Evolutionary conservation across 1,140 invertebrate genomes (phyloP).

Genomic region (Atta colombica): DNA sequence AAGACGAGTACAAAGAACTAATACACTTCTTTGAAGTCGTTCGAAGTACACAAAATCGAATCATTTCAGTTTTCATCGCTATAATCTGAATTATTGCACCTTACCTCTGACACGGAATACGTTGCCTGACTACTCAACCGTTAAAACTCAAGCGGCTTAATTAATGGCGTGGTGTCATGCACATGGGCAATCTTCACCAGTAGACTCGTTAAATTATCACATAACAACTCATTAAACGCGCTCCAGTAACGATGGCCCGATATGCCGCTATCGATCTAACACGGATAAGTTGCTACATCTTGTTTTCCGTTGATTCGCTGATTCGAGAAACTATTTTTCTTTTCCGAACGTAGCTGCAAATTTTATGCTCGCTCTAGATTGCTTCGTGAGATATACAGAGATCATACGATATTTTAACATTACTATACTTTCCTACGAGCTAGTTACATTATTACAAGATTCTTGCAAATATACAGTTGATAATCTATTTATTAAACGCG

Average conservation of each 20-base stretch:
- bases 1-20: slow-evolving; percentile 25
- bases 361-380: background rate
- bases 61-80: slow-evolving; percentile 64
- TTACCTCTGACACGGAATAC: slow-evolving; percentile 63
- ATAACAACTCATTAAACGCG: slow-evolving; percentile 69
- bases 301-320: slow-evolving; percentile 18
- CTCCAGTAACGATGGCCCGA: slow-evolving; percentile 59
- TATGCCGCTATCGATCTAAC: slow-evolving; percentile 49
- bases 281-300: slow-evolving; percentile 29
- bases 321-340: slow-evolving; percentile 29
- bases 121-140: slow-evolving; percentile 52
- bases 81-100: slow-evolving; percentile 72
- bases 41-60: slow-evolving; percentile 34
- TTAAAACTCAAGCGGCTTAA: slow-evolving; percentile 71
- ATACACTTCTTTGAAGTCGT: slow-evolving; percentile 35
- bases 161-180: slow-evolving; percentile 71
- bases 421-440: too few relatives aligned
- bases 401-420: background rate
- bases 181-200: slow-evolving; percentile 70
- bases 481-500: slow-evolving; percentile 38
- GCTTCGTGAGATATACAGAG: background rate
- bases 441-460: background rate
- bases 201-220: slow-evolving; percentile 77
- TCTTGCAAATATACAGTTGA: slow-evolving; percentile 20
- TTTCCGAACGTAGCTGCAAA: background rate